Evolutionary conservation across 2,797 vertebrate genomes (phyloP).

Genomic region (Anolis apletophallus): DNA sequence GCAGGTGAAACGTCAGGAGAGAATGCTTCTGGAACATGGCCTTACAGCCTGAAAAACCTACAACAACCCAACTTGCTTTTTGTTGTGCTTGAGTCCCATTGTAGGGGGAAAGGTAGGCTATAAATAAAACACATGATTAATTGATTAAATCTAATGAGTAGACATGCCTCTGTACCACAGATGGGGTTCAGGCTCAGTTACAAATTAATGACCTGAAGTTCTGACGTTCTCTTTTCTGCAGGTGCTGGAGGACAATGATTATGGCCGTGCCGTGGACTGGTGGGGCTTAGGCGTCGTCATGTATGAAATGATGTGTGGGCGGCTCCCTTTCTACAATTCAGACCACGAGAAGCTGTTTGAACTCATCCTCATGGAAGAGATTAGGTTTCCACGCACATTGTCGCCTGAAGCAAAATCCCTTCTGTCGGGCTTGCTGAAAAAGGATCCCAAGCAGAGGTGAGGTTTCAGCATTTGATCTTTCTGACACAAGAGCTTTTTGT

Average conservation of each 20-base stretch:
- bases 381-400: conserved; percentile 94
- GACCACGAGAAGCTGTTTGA: conserved; percentile 98
- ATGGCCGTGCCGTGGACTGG: conserved; percentile 96
- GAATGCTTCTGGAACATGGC: no score
- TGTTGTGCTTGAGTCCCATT: no score
- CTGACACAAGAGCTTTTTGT: neutral
- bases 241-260: conserved; percentile 98
- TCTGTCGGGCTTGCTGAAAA: conserved; percentile 94
- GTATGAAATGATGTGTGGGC: conserved; percentile 99
- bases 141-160: no score
- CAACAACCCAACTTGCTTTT: no score
- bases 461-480: conserved; percentile 20
- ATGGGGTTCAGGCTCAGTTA: no score
- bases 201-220: neutral
- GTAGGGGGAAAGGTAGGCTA: no score
- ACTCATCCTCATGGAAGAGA: conserved; percentile 97
- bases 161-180: no score
- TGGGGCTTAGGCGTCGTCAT: conserved; percentile 98
- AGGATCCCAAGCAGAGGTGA: conserved; percentile 94
- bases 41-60: no score
- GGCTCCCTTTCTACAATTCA: conserved; percentile 97
- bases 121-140: no score
- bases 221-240: conserved; percentile 66
- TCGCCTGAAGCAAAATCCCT: conserved; percentile 91
- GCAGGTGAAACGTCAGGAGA: no score